Conservation (phyloP, 1,140 invertebrate species). For the Drosophila parabipectinata region DNA sequence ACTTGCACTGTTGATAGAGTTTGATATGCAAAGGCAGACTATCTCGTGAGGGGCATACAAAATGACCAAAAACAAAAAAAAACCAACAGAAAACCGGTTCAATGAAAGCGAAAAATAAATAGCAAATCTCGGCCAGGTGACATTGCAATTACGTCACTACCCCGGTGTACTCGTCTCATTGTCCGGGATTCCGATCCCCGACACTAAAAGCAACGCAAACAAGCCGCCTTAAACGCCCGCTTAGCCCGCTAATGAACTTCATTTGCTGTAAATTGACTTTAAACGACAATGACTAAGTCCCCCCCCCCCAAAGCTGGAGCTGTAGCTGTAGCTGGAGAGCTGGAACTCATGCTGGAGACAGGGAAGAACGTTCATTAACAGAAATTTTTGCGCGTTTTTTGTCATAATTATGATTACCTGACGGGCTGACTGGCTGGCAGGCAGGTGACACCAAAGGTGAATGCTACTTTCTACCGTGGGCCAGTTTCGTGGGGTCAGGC, state of each 20-base stretch:
- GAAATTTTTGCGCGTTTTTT: conserved; percentile 52
- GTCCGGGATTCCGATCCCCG: neutral
- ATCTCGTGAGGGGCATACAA: conserved; percentile 10
- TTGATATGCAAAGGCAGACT: neutral
- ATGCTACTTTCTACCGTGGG: neutral
- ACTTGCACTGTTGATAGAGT: no score
- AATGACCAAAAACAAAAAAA: neutral
- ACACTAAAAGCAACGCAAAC: conserved; percentile 39
- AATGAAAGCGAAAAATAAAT: conserved; percentile 46
- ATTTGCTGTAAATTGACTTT: conserved; percentile 46
- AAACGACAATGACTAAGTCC: conserved; percentile 24
- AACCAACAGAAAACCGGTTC: conserved; percentile 25
- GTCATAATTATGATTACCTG: conserved; percentile 55
- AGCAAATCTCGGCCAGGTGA: conserved; percentile 40
- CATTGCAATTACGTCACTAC: conserved; percentile 43
- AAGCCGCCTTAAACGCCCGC: conserved; percentile 21
- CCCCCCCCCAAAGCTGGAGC: neutral
- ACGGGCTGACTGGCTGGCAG: neutral
- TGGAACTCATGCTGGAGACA: neutral
- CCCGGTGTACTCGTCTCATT: neutral
- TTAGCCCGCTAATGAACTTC: conserved; percentile 43
- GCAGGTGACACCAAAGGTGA: conserved; percentile 16
- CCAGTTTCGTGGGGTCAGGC: conserved; percentile 13
- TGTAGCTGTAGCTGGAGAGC: neutral
- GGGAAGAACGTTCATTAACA: conserved; percentile 54